phyloP scores from a whole-genome alignment of 2,113 vertebrate species.

The Daubentonia madagascariensis region DNA sequence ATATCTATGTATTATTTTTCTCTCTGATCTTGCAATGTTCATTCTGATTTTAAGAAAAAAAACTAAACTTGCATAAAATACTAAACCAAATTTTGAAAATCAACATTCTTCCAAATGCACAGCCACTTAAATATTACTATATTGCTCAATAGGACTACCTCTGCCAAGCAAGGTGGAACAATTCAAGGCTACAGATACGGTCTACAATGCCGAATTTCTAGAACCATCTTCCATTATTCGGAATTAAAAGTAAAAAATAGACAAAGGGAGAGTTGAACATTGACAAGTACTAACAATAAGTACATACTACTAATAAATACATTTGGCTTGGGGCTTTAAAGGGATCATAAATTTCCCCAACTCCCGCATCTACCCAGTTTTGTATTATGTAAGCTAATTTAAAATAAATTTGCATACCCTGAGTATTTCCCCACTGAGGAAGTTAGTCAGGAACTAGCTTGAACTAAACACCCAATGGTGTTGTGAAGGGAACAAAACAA shows the following conservation, averaged over 20 bases:
- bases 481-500: neutral
- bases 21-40: neutral
- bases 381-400: constrained; percentile 18
- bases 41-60: constrained; percentile 4
- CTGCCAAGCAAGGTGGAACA: neutral
- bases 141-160: neutral
- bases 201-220: neutral
- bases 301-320: neutral
- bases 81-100: neutral
- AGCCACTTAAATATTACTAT: neutral
- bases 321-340: neutral
- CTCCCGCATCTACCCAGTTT: neutral
- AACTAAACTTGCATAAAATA: neutral
- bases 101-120: neutral
- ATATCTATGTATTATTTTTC: neutral
- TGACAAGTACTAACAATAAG: too few species aligned
- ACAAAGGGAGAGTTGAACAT: neutral
- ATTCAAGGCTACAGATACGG: neutral
- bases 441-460: constrained; percentile 7
- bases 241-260: neutral
- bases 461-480: neutral
- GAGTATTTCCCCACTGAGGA: neutral
- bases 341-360: neutral
- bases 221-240: neutral
- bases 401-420: neutral